Evolutionary conservation across 2,888 invertebrate genomes (phyloP), one percentile per base, ranked within the genome.

Genomic region (Limenitis camilla): DNA sequence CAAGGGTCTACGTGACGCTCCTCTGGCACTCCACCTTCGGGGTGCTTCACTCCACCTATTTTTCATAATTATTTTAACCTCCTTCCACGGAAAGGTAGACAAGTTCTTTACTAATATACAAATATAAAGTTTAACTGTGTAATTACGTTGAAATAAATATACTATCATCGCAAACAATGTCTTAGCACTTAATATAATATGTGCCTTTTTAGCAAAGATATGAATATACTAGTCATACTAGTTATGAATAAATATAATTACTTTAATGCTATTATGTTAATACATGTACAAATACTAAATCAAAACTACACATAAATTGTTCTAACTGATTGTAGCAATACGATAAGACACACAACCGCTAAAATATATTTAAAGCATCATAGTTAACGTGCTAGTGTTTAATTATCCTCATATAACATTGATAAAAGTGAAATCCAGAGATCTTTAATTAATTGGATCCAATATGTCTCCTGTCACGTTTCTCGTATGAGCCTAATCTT

Each of bases 41-140:
- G 86, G 86, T 44, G 85, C 83, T 60, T 86, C 87, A 61, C 83
- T 83, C 86, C 84, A 87, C 76, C 86, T 87, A 69, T 30, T 49
- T 59, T 62, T 64, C 72, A 56, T 67, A 48, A 43, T 59, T 58
- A 60, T 52, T 64, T 76, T 70, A 19, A 19, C 19, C 19, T 19
- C 19, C 19, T 19, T 19, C 19, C 19, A 19, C 3, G 19, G 19
- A 19, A 19, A 19, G 19, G 19, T n/a, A n/a, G n/a, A n/a, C n/a
- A n/a, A n/a, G n/a, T n/a, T n/a, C n/a, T n/a, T n/a, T n/a, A n/a
- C n/a, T n/a, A n/a, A n/a, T n/a, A n/a, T n/a, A n/a, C n/a, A n/a
- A n/a, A n/a, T n/a, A n/a, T n/a, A n/a, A n/a, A n/a, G n/a, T n/a
- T n/a, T n/a, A n/a, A n/a, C n/a, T n/a, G n/a, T n/a, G n/a, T n/a